These are phyloP conservation scores for Andrena haemorrhoa DNA, from an alignment of 2,888 invertebrate genomes.

Conservation along the genomic window DNA sequence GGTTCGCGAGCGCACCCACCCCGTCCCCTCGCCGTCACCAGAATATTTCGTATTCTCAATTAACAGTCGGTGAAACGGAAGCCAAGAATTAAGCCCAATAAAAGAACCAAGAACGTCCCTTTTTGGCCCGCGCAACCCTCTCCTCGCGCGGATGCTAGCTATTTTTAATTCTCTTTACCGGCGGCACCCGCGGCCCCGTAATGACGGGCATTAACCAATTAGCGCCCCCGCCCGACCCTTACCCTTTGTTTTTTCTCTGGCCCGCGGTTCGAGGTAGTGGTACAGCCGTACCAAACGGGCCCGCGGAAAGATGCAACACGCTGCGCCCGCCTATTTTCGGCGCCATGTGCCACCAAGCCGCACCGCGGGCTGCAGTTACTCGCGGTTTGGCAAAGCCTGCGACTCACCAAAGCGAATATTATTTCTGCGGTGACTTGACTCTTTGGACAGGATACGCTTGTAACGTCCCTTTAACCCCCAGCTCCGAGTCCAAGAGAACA, in stretches of 20 bases:
- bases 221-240: conserved; percentile 63
- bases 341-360: conserved; percentile 52
- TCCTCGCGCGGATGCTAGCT: conserved; percentile 61
- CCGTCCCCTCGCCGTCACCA: not conserved
- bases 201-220: conserved; percentile 80
- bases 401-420: conserved; percentile 63
- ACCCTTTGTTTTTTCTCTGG: conserved; percentile 8
- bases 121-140: conserved; percentile 9
- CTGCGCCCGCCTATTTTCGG: conserved; percentile 67
- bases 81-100: conserved; percentile 45
- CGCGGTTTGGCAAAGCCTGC: conserved; percentile 61
- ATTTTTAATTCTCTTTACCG: conserved; percentile 77
- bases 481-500: not conserved
- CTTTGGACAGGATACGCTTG: conserved; percentile 39
- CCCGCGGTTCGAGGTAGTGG: conserved; percentile 48
- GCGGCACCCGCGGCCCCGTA: conserved; percentile 59
- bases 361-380: conserved; percentile 9
- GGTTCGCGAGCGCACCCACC: not conserved
- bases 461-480: not conserved
- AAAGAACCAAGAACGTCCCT: conserved; percentile 41
- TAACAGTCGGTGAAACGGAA: conserved; percentile 18
- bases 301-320: conserved; percentile 61
- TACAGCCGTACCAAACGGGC: conserved; percentile 58
- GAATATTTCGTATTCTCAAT: conserved; percentile 40
- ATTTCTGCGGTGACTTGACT: conserved; percentile 57